Base-by-base conservation (phyloP, 2,888 invertebrate species). In the Eucriotettix oculatus region DNA sequence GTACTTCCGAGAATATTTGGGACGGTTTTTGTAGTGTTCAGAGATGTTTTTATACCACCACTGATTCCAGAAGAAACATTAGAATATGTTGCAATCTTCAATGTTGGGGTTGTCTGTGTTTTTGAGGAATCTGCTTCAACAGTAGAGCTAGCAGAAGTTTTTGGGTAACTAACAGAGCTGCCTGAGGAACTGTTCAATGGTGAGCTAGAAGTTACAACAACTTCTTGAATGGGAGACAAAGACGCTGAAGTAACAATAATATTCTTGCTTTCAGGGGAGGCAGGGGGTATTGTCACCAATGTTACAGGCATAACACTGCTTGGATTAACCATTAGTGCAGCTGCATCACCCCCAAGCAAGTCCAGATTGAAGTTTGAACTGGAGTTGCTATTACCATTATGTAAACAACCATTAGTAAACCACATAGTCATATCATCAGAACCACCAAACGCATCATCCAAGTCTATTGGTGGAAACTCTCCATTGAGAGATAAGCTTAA, bases 311-410 rank as follows among this genome's bases (percentile, higher is more conserved):
- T 87, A 54, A 92, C 91, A 41, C 88, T 89, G 69, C 90, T 91
- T 9, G 93, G 93, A 75, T 93, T 92, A 9, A 93, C 93, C 82
- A 92, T 85, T 65, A 89, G 84, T 14, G 85, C 84, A 63, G 83
- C 83, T 53, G 85, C 85, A 70, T 88, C 88, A 41, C 83, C 81
- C 69, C 80, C 82, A 66, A 84, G 77, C 12, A 55, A 42, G 71
- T 85, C 86, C 67, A 85, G 73, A 70, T 83, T 82, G 69, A 84
- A 82, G 67, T 84, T 83, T 66, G 81, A 81, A 73, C 79, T 81
- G 56, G 82, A 78, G 69, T 80, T 81, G 56, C 75, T 75, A 63
- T 71, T 73, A 44, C 77, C n/a, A 76, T 76, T 66, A 78, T 79
- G 66, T 78, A 64, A 53, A 40, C 63, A 64, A 2, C 66, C 66